These are phyloP conservation scores for Trachelus stipa DNA, from an alignment of 2,888 invertebrate genomes.

Conservation along the genomic window DNA sequence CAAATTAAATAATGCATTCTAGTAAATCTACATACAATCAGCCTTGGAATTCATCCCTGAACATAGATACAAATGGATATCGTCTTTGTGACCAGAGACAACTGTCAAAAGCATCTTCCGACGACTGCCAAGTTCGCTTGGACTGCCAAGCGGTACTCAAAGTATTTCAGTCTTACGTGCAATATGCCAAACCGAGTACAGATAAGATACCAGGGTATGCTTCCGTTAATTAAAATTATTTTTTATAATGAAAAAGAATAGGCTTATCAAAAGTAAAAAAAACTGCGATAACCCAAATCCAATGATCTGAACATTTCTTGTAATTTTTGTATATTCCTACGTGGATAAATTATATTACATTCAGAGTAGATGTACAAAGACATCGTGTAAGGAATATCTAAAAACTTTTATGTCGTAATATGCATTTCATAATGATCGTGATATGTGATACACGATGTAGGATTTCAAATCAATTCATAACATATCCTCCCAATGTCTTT, in stretches of 20 bases:
- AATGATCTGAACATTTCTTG: too few species aligned
- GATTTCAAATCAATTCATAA: background rate
- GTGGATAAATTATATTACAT: background rate
- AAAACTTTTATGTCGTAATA: background rate
- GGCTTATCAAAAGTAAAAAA: background rate
- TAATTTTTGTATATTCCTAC: too few species aligned
- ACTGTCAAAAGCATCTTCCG: background rate
- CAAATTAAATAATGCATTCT: background rate
- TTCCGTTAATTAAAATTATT: background rate
- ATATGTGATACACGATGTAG: background rate
- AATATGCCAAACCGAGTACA: background rate
- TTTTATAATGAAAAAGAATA: background rate
- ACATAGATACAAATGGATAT: background rate
- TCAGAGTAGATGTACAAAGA: background rate
- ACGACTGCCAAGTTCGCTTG: background rate
- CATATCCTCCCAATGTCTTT: background rate
- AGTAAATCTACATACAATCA: background rate
- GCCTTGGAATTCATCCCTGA: background rate
- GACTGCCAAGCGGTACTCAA: background rate
- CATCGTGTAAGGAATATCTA: background rate
- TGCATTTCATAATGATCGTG: background rate
- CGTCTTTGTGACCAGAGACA: background rate
- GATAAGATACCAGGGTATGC: background rate
- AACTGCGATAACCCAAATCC: background rate
- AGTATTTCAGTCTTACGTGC: background rate